phyloP scores from a whole-genome alignment of 2,113 vertebrate species.

The Cavia aperea region DNA sequence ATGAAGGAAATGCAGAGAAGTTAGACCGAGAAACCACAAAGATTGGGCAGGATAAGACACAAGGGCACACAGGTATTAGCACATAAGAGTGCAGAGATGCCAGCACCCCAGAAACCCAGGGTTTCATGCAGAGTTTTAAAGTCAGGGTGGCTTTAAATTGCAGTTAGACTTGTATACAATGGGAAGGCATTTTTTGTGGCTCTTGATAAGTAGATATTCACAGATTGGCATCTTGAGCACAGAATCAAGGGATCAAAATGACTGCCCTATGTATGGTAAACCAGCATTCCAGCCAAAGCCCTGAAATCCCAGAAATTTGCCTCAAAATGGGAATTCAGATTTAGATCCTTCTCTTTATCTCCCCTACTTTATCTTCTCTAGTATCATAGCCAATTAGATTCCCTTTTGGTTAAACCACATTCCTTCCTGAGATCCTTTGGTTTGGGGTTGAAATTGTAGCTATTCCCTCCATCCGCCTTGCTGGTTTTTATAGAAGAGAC shows the following conservation, averaged over 20 bases:
- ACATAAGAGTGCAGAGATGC: background rate
- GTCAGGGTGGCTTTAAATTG: background rate
- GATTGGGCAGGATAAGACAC: background rate
- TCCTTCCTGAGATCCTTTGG: background rate
- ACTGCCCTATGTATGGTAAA: background rate
- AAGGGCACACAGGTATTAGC: background rate
- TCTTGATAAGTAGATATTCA: background rate
- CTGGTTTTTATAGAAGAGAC: background rate
- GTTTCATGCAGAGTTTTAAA: background rate
- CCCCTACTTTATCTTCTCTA: background rate
- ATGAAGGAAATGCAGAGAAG: background rate
- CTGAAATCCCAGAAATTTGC: background rate
- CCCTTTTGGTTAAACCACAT: background rate
- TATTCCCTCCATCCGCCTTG: background rate
- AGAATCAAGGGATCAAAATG: background rate
- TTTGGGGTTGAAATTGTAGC: background rate
- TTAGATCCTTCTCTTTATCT: background rate
- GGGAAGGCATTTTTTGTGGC: background rate
- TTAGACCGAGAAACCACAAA: background rate
- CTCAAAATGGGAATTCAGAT: background rate
- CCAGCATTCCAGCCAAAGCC: background rate
- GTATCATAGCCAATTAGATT: background rate
- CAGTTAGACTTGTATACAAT: background rate
- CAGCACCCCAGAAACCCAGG: background rate
- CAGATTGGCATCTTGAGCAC: background rate